Evolutionary conservation across 1,140 invertebrate species (phyloP).

Genomic region (Trichonephila clavata): DNA sequence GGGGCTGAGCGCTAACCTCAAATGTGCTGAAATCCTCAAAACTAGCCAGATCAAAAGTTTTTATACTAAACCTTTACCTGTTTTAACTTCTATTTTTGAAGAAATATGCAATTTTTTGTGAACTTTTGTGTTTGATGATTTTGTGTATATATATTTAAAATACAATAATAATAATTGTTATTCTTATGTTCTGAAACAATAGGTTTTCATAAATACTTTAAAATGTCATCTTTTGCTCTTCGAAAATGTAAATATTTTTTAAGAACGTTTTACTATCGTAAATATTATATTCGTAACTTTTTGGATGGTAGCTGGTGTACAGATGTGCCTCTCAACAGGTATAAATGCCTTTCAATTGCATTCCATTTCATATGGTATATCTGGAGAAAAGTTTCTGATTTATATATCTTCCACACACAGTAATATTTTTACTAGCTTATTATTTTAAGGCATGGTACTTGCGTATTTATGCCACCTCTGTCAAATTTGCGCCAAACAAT

Average conservation of each 20-base stretch:
- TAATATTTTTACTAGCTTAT: neutral
- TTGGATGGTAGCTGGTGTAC: neutral
- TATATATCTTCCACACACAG: neutral
- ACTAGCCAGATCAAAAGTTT: neutral
- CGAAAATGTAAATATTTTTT: neutral
- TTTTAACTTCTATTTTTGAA: neutral
- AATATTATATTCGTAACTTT: constrained; percentile 2
- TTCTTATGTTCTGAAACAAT: neutral
- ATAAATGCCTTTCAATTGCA: neutral
- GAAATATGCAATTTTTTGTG: neutral
- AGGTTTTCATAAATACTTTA: neutral
- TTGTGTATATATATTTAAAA: neutral
- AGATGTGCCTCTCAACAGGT: constrained; percentile 47
- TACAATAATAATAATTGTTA: neutral
- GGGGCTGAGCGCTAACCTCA: neutral
- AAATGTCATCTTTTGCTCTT: neutral
- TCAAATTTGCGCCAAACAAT: neutral
- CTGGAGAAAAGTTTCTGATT: neutral
- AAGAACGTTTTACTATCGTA: constrained; percentile 14
- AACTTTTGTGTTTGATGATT: neutral
- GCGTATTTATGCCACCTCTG: neutral
- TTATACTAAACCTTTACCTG: neutral
- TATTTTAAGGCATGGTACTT: neutral
- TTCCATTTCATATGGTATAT: neutral
- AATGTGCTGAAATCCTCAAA: neutral